Evolutionary conservation across 2,888 invertebrate genomes (phyloP), one percentile per base, ranked within the genome.

Genomic region (Volucella inanis): DNA sequence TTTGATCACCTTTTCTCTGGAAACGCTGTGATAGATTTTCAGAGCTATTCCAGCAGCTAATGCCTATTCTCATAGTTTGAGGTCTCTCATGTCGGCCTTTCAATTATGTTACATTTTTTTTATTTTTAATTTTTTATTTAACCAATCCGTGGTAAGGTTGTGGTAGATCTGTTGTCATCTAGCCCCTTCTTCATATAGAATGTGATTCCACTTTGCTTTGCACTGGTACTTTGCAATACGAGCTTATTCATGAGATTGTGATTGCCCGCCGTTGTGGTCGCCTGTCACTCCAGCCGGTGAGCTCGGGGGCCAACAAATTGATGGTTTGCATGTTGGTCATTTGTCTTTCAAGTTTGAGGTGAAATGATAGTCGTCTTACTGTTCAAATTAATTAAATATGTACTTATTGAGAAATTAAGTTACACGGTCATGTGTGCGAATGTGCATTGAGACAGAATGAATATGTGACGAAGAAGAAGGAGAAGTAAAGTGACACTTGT

Each of bases 251-350:
- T 49, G 55, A 39, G 15, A 39, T 50, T 75, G 65, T 31, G 74
- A 45, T 52, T 64, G 54, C 50, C 68, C 54, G 49, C 79, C 59
- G 67, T 70, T 71, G 70, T 64, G 72, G 67, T 71, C 65, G 41
- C 55, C 81, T 81, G 81, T 84, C 83, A 75, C 74, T 84, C 14
- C 14, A 64, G 79, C 47, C 50, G 52, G 54, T 14, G 18, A 57
- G 78, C 62, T 71, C 45, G 43, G 47, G 88, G 88, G 87, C 22
- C 86, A 88, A 88, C 88, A 90, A 91, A 90, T 90, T 91, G 90
- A 91, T 91, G 90, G 90, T 89, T 89, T 89, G 88, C 89, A 89
- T 89, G 90, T 87, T 89, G 90, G 89, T 88, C 89, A 91, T 91
- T 91, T 91, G 90, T 91, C 91, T 91, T 90, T 81, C 72, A 77